Conservation (phyloP, 2,797 vertebrate species). For the Cossypha heuglini region DNA sequence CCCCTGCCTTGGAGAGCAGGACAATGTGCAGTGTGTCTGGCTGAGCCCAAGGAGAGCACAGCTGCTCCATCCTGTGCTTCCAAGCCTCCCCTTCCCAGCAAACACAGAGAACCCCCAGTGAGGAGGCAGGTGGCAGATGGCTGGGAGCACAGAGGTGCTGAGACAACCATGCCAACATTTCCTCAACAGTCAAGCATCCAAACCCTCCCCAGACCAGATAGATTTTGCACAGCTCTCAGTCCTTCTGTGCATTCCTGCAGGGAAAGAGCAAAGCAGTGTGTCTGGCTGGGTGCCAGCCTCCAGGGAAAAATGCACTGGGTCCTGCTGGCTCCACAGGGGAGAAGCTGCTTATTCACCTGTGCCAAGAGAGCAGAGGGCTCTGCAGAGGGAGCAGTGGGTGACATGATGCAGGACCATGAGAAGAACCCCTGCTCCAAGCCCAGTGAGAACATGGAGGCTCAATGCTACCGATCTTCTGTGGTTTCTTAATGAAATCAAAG, state of each 20-base stretch:
- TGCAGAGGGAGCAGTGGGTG: background rate
- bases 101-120: fast-evolving
- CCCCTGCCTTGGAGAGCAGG: background rate
- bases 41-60: background rate
- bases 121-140: background rate
- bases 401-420: background rate
- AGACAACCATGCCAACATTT: background rate
- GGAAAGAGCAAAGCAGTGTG: background rate
- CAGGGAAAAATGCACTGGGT: background rate
- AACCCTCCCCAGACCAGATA: fast-evolving
- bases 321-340: background rate
- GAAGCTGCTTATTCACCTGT: background rate
- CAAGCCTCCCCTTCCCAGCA: background rate
- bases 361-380: background rate
- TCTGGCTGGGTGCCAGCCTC: background rate
- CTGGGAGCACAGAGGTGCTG: background rate
- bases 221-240: background rate
- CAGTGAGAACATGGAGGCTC: fast-evolving
- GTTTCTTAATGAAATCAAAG: background rate
- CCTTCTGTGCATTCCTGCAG: fast-evolving
- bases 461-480: fast-evolving
- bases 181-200: background rate
- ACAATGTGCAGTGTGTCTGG: fast-evolving
- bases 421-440: background rate
- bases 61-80: background rate